Evolutionary conservation across 2,888 invertebrate genomes (phyloP), one percentile per base, ranked within the genome.

Genomic region (Cephus sareptanus): DNA sequence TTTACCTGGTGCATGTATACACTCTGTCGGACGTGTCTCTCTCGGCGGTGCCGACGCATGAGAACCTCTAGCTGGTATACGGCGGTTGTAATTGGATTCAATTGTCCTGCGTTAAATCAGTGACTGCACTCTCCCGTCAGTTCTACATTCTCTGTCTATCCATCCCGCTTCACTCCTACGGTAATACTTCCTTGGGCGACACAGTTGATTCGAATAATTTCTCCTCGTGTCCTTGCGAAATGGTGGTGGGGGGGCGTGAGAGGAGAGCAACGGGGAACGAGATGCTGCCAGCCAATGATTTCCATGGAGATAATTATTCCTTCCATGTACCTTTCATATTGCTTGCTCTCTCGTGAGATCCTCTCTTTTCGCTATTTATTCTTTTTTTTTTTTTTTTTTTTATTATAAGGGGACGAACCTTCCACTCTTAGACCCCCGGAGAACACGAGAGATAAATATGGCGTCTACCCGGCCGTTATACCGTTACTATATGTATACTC

Each of bases 81-180:
- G 87, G 89, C 87, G 86, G 86, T 90, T 90, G 91, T 91, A 91
- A 91, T 91, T 91, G 90, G 90, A 91, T 91, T 91, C 90, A 90
- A 91, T 91, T 91, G 91, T 91, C 90, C 91, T 90, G 89, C 90
- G 90, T 91, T 91, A 90, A 91, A 91, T 91, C 90, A 90, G 90
- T 89, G 89, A 90, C 90, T 89, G 89, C 88, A 85, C 87, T 87
- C 87, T 84, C 83, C 85, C 83, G 83, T 82, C 85, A 83, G 82
- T 84, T 85, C 85, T 84, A 83, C 84, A 82, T 85, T 87, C 86
- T 84, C 82, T 84, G 86, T 85, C 86, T 84, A 87, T 89, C 87
- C 87, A 85, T 87, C 87, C 56, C 87, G 85, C 87, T 86, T 83
- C 87, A 87, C 56, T 23, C 56, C 40, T 23, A 40, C 4, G 40